A percentile compares a stretch with the other conserved stretches of the same genome.
phyloP scores from a whole-genome alignment of 2,888 invertebrate species.

The Papilio demoleus region DNA sequence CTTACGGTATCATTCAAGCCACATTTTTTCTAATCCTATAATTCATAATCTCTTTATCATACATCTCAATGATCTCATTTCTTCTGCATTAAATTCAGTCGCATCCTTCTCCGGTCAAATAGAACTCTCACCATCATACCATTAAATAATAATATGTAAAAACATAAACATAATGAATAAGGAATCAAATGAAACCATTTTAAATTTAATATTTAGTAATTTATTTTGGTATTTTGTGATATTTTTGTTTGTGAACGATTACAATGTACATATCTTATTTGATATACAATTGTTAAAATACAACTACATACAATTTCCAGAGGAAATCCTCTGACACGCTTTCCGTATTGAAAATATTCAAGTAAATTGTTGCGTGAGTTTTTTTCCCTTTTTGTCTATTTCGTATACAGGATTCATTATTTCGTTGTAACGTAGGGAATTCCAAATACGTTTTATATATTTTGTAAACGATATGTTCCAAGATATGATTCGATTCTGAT shows the following conservation, averaged over 20 bases:
- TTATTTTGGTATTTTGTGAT: conserved; percentile 75
- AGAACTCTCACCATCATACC: no score
- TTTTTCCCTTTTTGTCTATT: conserved; percentile 57
- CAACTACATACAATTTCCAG: conserved; percentile 69
- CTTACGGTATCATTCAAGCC: no score
- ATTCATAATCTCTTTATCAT: no score
- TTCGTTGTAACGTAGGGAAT: conserved; percentile 67
- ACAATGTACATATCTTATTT: conserved; percentile 77
- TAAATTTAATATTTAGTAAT: conserved; percentile 59
- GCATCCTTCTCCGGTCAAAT: no score
- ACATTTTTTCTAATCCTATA: no score
- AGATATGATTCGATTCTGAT: conserved; percentile 69
- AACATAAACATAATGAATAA: no score
- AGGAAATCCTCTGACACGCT: conserved; percentile 65
- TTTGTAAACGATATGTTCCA: conserved; percentile 76
- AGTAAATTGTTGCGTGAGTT: conserved; percentile 58
- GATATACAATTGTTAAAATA: conserved; percentile 74
- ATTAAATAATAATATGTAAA: no score
- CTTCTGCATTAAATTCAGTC: no score
- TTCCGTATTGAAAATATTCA: conserved; percentile 60
- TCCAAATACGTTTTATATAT: conserved; percentile 52
- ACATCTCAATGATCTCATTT: no score
- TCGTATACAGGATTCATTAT: conserved; percentile 73
- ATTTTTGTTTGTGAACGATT: conserved; percentile 74
- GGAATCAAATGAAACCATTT: conserved; percentile 52